These are phyloP conservation scores for Ranitomeya imitator DNA, from an alignment of 2,113 vertebrate species.

Conservation along the genomic window DNA sequence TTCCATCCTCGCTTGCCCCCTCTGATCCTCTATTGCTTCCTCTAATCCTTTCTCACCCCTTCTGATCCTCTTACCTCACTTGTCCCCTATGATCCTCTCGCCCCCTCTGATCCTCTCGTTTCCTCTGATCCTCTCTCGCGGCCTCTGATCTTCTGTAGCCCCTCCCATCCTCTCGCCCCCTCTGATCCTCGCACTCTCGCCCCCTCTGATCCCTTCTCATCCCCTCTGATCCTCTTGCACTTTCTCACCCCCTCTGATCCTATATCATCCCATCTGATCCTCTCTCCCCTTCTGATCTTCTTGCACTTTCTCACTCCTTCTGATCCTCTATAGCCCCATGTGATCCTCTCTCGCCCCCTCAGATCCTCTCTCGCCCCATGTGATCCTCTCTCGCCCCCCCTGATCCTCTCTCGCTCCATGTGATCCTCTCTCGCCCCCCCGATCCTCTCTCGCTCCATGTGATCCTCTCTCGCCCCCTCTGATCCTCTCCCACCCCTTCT, in stretches of 20 bases:
- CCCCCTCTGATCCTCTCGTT: too few relatives aligned
- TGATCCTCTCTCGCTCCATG: too few relatives aligned
- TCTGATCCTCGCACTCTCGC: not conserved
- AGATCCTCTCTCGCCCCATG: too few relatives aligned
- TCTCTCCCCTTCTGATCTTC: not conserved
- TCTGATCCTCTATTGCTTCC: not conserved
- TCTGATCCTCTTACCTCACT: too few relatives aligned
- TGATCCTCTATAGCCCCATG: too few relatives aligned
- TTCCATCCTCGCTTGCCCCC: too few relatives aligned
- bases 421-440: not conserved
- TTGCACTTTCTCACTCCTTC: not conserved
- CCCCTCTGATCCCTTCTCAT: not conserved
- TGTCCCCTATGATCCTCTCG: too few relatives aligned
- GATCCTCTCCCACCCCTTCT: not conserved
- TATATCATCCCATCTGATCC: too few relatives aligned
- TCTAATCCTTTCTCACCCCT: too few relatives aligned
- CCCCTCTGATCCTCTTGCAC: not conserved
- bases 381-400: not conserved
- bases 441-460: not conserved
- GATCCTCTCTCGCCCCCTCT: not conserved
- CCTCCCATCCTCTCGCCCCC: not conserved
- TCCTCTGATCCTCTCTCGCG: not conserved
- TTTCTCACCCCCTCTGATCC: too few relatives aligned
- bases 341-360: too few relatives aligned
- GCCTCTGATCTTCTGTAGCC: too few relatives aligned